These are phyloP conservation scores for Sarcophaga carnaria DNA, from an alignment of 2,888 invertebrate genomes.

Conservation along the genomic window DNA sequence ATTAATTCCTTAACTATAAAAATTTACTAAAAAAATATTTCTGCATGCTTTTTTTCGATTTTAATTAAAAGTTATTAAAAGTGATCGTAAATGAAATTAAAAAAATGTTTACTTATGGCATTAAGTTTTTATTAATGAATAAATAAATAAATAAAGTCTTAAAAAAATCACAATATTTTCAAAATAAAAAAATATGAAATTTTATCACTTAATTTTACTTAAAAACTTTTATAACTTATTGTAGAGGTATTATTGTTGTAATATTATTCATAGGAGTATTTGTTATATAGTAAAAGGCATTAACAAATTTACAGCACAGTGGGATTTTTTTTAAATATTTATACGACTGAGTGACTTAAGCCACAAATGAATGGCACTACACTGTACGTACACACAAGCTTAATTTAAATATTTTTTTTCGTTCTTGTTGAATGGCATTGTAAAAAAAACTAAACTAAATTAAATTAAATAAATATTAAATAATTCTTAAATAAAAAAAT, in stretches of 20 bases:
- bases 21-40: no score
- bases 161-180: no score
- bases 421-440: no score
- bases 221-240: neutral
- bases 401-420: neutral
- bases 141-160: no score
- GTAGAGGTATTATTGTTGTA: neutral
- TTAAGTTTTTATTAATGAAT: no score
- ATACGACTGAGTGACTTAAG: constrained; percentile 23
- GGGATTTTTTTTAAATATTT: constrained; percentile 8
- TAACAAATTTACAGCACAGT: constrained; percentile 49
- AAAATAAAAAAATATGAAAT: neutral
- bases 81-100: no score
- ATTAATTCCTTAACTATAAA: no score
- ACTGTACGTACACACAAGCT: neutral
- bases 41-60: no score
- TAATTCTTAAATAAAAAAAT: neutral
- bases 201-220: neutral
- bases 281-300: constrained; percentile 43
- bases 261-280: neutral
- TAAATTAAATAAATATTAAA: constrained; percentile 17
- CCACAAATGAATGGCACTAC: no score
- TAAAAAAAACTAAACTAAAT: neutral
- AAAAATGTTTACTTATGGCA: no score
- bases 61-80: no score